Evolutionary conservation across 2,888 invertebrate species (phyloP), one percentile per base, ranked within the genome.

Genomic region (Agrotis segetum): DNA sequence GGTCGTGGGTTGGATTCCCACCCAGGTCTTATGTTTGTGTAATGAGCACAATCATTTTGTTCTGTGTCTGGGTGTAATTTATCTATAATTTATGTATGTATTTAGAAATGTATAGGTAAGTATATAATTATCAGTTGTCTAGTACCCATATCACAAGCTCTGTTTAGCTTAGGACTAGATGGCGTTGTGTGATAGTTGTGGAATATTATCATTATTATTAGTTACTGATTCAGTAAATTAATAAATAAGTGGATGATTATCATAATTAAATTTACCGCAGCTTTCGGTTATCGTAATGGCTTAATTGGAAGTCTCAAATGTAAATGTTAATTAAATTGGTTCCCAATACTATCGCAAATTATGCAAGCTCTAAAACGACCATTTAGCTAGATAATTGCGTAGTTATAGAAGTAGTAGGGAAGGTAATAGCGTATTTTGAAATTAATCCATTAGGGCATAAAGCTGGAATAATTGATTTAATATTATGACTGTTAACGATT

Each of bases 311-410:
- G 53, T 76, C 62, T 70, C 65, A 70, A 63, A 71, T 78, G 49
- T 52, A 66, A 75, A 76, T 81, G 78, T 49, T 76, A 78, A 76
- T 78, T 81, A 63, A 81, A 81, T 78, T 60, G 59, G 52, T 80
- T 80, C 62, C 70, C 76, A 61, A 77, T 77, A 75, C 61, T 50
- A 62, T 75, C 40, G 40, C 53, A 59, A 69, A 70, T 80, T 70
- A 80, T 77, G 65, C 62, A 62, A 65, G n/a, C 62, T 70, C 70
- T 59, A 69, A 74, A 66, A 50, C 58, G 16, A n/a, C 47, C 13
- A 65, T 79, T 68, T 16, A 46, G 61, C 40, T 9, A 61, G 49
- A 59, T 80, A 69, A 74, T 65, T 65, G 46, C 19, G 34, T 61
- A 62, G 77, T 61, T 65, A 80, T 61, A 68, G 60, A 67, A 79